A percentile compares a stretch with the other conserved stretches of the same genome.
Evolutionary conservation across 2,888 invertebrate species (phyloP).

Genomic region (Synanthedon andrenaeformis): DNA sequence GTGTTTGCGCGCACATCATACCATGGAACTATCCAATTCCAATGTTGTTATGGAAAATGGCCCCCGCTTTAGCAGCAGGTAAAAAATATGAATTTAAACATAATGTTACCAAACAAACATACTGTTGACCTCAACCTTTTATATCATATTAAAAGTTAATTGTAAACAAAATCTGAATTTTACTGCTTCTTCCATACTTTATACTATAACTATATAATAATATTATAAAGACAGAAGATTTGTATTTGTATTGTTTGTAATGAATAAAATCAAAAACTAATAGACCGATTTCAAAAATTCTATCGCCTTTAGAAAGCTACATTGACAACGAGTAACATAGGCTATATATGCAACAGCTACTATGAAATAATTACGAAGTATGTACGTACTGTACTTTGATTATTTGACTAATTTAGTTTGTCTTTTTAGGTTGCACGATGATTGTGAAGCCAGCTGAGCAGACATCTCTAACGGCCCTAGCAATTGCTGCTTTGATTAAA

Average conservation of each 20-base stretch:
- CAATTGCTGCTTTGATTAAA: constrained; percentile 84
- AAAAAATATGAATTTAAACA: constrained; percentile 2
- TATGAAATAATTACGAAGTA: too few relatives aligned
- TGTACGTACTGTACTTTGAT: too few relatives aligned
- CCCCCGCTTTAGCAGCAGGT: constrained; percentile 79
- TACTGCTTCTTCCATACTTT: neutral
- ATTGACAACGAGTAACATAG: too few relatives aligned
- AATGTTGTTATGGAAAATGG: constrained; percentile 96
- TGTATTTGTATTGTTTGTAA: too few relatives aligned
- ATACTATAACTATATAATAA: too few relatives aligned
- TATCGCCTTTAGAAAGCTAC: too few relatives aligned
- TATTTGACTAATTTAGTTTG: neutral
- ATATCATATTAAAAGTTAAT: neutral
- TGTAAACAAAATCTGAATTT: neutral
- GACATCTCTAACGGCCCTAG: constrained; percentile 91
- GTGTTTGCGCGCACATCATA: constrained; percentile 91
- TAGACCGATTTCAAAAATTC: too few relatives aligned
- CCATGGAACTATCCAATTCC: constrained; percentile 95
- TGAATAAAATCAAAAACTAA: too few relatives aligned
- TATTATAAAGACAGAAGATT: too few relatives aligned
- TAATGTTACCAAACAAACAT: neutral
- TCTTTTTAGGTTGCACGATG: constrained; percentile 76
- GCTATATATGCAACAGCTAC: too few relatives aligned
- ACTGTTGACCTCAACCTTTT: constrained; percentile 1
- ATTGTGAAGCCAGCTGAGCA: constrained; percentile 96